Percentiles rank a stretch among this genome's conserved stretches.
phyloP scores from a whole-genome alignment of 1,140 invertebrate genomes.

The Drosophila auraria region DNA sequence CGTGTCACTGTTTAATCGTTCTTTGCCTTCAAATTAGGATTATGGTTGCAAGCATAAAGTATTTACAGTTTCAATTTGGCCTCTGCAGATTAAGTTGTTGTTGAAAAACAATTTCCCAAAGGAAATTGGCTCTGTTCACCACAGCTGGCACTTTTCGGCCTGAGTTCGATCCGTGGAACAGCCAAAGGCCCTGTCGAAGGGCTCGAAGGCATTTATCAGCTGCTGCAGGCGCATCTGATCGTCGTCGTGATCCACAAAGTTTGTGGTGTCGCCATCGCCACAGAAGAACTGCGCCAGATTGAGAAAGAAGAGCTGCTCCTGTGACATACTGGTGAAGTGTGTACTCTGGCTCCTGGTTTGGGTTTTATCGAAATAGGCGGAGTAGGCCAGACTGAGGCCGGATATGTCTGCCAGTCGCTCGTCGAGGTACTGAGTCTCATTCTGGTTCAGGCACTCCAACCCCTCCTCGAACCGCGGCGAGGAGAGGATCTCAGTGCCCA shows the following conservation, averaged over 20 bases:
- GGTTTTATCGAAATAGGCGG: constrained; percentile 36
- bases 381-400: constrained; percentile 63
- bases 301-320: constrained; percentile 63
- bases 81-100: background rate
- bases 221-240: constrained; percentile 59
- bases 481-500: background rate
- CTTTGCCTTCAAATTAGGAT: too few relatives aligned
- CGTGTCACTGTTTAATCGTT: too few relatives aligned
- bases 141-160: constrained; percentile 53
- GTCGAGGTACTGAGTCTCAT: constrained; percentile 51
- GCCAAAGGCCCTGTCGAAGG: constrained; percentile 42
- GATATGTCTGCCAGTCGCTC: constrained; percentile 68
- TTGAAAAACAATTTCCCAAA: background rate
- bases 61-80: too few relatives aligned
- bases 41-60: too few relatives aligned
- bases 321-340: constrained; percentile 22
- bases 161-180: constrained; percentile 36
- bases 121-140: constrained; percentile 26
- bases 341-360: background rate
- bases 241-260: constrained; percentile 56
- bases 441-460: constrained; percentile 44
- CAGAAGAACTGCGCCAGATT: constrained; percentile 78
- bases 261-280: background rate
- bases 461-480: constrained; percentile 4
- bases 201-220: constrained; percentile 51